phyloP scores from a whole-genome alignment of 1,140 invertebrate genomes.

The Gryllus bimaculatus region DNA sequence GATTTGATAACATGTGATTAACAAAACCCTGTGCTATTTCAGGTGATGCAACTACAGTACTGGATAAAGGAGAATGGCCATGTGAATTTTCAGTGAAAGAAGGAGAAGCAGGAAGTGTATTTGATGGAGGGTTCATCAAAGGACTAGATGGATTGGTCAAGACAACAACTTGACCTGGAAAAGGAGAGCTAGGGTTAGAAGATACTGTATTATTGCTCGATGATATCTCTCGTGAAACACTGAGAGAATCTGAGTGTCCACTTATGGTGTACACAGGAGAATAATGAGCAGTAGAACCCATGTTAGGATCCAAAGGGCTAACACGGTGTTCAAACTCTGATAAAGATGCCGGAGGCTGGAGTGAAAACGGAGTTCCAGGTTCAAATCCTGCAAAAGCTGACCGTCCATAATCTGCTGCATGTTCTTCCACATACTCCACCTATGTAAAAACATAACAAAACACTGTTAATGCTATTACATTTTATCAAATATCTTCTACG shows the following conservation, averaged over 20 bases:
- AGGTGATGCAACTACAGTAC: background rate
- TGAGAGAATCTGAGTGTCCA: background rate
- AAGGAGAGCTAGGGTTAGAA: conserved; percentile 10
- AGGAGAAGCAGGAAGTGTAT: conserved; percentile 2
- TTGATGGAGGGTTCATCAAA: conserved; percentile 4
- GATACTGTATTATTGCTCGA: background rate
- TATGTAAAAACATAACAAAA: conserved; percentile 25
- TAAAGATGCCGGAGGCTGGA: conserved; percentile 36
- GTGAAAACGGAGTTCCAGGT: conserved; percentile 30
- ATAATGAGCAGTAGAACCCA: conserved; percentile 46
- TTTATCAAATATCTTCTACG: no score
- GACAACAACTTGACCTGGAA: background rate
- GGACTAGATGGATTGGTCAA: conserved; percentile 6
- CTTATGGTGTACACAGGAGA: conserved; percentile 36
- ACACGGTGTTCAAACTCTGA: conserved; percentile 45
- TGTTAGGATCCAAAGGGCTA: conserved; percentile 47
- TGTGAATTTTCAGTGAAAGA: background rate
- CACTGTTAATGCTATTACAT: background rate
- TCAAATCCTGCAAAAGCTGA: conserved; percentile 34
- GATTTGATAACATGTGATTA: conserved; percentile 1
- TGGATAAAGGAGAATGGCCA: background rate
- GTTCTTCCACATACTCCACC: conserved; percentile 47
- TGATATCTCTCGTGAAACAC: background rate
- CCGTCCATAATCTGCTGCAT: conserved; percentile 34
- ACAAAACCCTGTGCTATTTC: conserved; percentile 6